Conservation (phyloP, 1,140 invertebrate genomes). For the Triops cancriformis region DNA sequence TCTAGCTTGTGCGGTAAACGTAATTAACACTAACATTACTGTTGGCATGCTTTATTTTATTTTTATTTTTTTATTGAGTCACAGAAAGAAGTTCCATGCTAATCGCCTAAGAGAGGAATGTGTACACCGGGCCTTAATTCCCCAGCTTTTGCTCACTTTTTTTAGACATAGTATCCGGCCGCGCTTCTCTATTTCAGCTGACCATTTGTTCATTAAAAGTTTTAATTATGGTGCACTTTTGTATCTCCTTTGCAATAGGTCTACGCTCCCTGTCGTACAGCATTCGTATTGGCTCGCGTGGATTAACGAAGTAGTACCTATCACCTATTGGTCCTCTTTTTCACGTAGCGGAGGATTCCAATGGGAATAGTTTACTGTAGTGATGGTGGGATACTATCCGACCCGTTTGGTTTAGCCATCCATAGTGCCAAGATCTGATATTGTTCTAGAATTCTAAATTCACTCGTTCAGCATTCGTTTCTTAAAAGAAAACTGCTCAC, state of each 20-base stretch:
- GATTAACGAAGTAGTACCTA: slow-evolving; percentile 32
- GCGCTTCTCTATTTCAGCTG: too few relatives aligned
- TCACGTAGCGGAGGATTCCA: not conserved
- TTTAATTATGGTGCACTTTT: slow-evolving; percentile 22
- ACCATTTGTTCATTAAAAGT: too few relatives aligned
- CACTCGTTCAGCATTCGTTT: too few relatives aligned
- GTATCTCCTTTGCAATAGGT: slow-evolving; percentile 37
- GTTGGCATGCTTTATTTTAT: too few relatives aligned
- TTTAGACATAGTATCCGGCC: too few relatives aligned
- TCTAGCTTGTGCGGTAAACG: too few relatives aligned
- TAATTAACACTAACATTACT: too few relatives aligned
- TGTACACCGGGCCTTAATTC: too few relatives aligned
- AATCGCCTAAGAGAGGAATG: too few relatives aligned
- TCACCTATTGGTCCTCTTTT: not conserved
- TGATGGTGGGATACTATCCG: not conserved
- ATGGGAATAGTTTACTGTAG: not conserved
- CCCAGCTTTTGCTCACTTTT: too few relatives aligned
- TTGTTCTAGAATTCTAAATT: not conserved
- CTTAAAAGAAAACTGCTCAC: not conserved
- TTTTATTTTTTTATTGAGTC: too few relatives aligned
- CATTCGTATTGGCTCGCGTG: slow-evolving; percentile 50
- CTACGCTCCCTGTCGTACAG: slow-evolving; percentile 58
- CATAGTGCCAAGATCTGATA: slow-evolving; percentile 6
- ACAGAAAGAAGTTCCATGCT: too few relatives aligned
- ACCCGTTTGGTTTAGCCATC: not conserved